Conservation (phyloP, 2,113 vertebrate species). For the Cariama cristata region DNA sequence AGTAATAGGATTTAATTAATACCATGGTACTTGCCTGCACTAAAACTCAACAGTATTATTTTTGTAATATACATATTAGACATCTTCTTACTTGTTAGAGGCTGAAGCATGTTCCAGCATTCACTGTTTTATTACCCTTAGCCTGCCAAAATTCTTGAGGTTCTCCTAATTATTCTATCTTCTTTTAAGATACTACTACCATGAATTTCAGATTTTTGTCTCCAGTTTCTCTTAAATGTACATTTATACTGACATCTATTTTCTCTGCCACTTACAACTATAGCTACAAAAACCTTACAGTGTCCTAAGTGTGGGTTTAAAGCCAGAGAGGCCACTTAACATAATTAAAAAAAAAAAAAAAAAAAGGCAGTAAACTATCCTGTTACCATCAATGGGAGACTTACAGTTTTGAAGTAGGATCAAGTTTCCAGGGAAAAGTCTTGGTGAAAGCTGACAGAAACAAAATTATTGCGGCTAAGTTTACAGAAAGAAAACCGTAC, state of each 20-base stretch:
- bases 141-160: conserved; percentile 61
- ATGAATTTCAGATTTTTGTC: conserved; percentile 28
- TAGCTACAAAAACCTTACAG: background rate
- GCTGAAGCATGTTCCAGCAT: conserved; percentile 32
- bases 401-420: conserved; percentile 12
- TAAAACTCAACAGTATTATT: conserved; percentile 19
- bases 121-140: conserved; percentile 13
- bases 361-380: background rate
- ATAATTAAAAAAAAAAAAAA: background rate
- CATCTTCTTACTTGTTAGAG: conserved; percentile 36
- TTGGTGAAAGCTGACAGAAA: background rate
- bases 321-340: background rate
- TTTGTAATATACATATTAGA: conserved; percentile 11
- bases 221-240: background rate
- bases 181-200: conserved; percentile 19
- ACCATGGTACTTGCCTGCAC: background rate
- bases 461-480: background rate
- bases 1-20: conserved; percentile 30
- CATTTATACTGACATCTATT: background rate
- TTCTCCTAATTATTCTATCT: conserved; percentile 49
- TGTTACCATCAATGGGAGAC: background rate
- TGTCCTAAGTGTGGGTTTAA: background rate
- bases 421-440: background rate
- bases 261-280: background rate
- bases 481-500: background rate